phyloP scores from a whole-genome alignment of 2,797 vertebrate genomes.

The Lerista edwardsae region DNA sequence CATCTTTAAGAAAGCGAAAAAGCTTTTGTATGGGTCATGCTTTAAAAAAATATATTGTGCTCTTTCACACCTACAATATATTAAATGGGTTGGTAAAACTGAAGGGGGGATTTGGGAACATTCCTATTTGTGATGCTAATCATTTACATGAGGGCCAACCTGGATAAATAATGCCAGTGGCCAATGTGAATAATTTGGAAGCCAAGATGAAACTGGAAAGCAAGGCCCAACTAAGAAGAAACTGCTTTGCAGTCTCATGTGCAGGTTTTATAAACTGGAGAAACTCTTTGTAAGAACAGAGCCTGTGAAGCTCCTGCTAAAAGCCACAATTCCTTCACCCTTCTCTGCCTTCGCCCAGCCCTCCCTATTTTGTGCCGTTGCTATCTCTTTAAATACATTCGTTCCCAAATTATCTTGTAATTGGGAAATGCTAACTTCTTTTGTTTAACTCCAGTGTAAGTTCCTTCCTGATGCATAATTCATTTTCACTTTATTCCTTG shows the following conservation, averaged over 20 bases:
- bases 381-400: constrained; percentile 80
- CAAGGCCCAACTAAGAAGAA: not conserved
- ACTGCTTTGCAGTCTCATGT: no score
- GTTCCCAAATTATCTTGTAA: constrained; percentile 81
- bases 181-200: not conserved
- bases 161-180: no score
- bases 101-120: no score
- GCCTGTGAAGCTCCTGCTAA: constrained; percentile 29
- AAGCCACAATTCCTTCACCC: constrained; percentile 73
- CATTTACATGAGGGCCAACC: no score
- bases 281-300: not conserved
- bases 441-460: constrained; percentile 79
- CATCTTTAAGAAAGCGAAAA: no score
- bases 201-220: not conserved
- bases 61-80: no score
- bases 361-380: constrained; percentile 69
- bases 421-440: constrained; percentile 81
- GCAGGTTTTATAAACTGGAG: not conserved
- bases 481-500: constrained; percentile 81
- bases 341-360: constrained; percentile 48
- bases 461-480: constrained; percentile 81
- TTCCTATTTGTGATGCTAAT: no score
- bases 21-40: no score
- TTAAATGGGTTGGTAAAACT: no score
- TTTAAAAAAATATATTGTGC: no score